Evolutionary conservation across 2,113 vertebrate genomes (phyloP).

Genomic region (Myiagra hebetior): DNA sequence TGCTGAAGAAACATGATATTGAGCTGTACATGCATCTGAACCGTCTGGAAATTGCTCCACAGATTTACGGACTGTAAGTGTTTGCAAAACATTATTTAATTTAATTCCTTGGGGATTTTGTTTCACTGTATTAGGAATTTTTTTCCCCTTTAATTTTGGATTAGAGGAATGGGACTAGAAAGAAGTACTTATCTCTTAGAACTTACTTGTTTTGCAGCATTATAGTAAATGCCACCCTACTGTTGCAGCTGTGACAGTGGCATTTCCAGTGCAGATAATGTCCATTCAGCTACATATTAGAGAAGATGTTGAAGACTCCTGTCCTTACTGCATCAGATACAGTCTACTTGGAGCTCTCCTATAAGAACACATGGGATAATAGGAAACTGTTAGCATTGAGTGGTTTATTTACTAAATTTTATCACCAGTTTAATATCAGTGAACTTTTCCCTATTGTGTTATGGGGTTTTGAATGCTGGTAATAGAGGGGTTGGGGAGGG

Average conservation of each 20-base stretch:
- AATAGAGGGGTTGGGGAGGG: neutral
- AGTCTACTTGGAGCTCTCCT: neutral
- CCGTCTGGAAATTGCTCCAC: constrained; percentile 95
- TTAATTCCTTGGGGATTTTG: neutral
- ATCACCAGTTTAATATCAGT: neutral
- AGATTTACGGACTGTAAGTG: constrained; percentile 98
- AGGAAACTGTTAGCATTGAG: neutral
- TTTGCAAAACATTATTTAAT: neutral
- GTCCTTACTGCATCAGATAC: neutral
- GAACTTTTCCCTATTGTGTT: neutral
- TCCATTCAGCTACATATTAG: neutral
- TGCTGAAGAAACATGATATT: constrained; percentile 94
- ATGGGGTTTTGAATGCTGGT: neutral
- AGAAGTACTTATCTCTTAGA: neutral
- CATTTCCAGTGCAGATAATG: neutral
- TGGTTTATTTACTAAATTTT: neutral
- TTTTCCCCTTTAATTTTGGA: neutral
- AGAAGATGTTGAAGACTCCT: neutral
- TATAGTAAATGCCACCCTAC: neutral
- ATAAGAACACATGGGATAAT: neutral
- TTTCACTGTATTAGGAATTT: neutral
- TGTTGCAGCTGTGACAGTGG: neutral
- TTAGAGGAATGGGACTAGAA: neutral
- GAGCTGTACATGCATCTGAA: constrained; percentile 98
- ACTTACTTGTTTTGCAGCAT: neutral